Percentiles rank a stretch among this genome's conserved stretches.
Conservation (phyloP, 1,140 invertebrate species). For the Bilobella aurantiaca region DNA sequence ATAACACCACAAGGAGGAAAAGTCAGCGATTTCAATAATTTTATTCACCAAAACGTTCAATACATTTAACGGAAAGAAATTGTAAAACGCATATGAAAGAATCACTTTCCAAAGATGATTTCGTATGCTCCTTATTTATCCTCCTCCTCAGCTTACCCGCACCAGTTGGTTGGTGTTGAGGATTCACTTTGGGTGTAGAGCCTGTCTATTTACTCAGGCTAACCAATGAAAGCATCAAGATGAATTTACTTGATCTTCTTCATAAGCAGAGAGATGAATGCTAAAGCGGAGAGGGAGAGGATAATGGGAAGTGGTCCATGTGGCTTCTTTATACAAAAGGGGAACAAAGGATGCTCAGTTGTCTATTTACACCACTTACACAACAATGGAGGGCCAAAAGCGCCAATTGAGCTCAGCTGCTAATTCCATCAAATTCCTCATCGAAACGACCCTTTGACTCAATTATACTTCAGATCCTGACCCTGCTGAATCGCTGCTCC, state of each 20-base stretch:
- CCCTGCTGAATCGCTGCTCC: too few relatives aligned
- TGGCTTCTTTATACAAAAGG: not conserved
- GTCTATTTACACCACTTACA: not conserved
- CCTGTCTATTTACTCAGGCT: constrained; percentile 6
- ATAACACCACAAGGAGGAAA: too few relatives aligned
- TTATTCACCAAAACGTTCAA: too few relatives aligned
- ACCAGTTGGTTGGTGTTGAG: not conserved
- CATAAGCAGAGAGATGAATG: too few relatives aligned
- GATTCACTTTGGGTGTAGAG: not conserved
- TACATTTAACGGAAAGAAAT: too few relatives aligned
- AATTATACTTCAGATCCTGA: too few relatives aligned
- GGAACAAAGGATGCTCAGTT: not conserved
- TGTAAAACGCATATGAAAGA: not conserved
- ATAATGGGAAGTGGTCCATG: not conserved
- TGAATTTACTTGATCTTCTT: too few relatives aligned
- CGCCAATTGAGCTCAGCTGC: not conserved
- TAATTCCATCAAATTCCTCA: not conserved
- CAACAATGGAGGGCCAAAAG: not conserved
- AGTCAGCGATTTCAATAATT: too few relatives aligned
- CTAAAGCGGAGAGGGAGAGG: not conserved
- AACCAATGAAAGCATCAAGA: not conserved
- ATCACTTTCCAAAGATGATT: not conserved
- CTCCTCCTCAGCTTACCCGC: not conserved
- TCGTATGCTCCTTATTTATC: too few relatives aligned
- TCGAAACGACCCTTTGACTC: too few relatives aligned